phyloP scores from a whole-genome alignment of 2,888 invertebrate species.

The Latrodectus elegans region DNA sequence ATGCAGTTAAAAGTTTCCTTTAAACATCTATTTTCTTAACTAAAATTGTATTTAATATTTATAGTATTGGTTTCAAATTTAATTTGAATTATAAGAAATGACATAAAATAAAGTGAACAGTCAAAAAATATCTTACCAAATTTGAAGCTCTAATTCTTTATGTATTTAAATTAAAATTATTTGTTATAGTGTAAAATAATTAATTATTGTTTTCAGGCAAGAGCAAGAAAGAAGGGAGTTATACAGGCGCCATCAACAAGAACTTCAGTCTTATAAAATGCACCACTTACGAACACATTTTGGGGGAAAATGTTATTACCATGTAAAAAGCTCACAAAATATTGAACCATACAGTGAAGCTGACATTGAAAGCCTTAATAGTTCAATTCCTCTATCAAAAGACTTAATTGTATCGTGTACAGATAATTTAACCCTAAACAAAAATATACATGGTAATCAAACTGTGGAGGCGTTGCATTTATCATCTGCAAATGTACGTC shows the following conservation, averaged over 20 bases:
- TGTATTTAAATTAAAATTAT: background rate
- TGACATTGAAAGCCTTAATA: conserved; percentile 19
- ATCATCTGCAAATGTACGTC: conserved; percentile 27
- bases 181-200: background rate
- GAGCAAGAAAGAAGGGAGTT: conserved; percentile 79
- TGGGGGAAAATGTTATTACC: conserved; percentile 55
- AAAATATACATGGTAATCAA: conserved; percentile 27
- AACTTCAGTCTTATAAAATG: conserved; percentile 70
- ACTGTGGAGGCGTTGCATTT: background rate
- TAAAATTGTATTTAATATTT: no score
- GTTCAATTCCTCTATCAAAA: conserved; percentile 34
- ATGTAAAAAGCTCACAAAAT: conserved; percentile 35
- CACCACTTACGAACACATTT: conserved; percentile 52
- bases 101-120: background rate
- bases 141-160: background rate
- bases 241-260: conserved; percentile 77
- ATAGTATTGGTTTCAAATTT: background rate
- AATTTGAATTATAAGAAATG: background rate
- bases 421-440: conserved; percentile 18
- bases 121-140: background rate
- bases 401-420: conserved; percentile 2
- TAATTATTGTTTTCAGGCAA: conserved; percentile 74
- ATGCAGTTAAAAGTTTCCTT: no score
- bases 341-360: conserved; percentile 31
- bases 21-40: no score